Evolutionary conservation across 2,888 invertebrate species (phyloP), one percentile per base, ranked within the genome.

Genomic region (Phengaris alcon): DNA sequence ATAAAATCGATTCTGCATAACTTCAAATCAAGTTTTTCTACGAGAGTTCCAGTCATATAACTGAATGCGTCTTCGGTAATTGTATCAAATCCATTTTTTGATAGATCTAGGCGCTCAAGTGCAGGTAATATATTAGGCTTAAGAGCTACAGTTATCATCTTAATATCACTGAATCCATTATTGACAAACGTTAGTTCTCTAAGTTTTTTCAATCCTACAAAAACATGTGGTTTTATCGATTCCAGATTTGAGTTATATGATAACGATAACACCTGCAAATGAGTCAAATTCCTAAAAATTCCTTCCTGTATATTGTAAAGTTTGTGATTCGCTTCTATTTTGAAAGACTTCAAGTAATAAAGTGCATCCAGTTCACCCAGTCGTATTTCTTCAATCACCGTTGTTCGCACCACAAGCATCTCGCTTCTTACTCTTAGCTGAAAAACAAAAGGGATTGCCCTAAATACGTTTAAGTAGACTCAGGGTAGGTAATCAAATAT

Each of bases 241-340:
- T 82, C 85, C 3, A 95, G 84, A 9, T 89, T 86, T 2, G 89
- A 88, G 80, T 95, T 95, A 80, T 93, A 94, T 0, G 94, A 94
- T 80, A 95, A 93, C 0, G 94, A 94, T 12, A 95, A 82, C 74
- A 94, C 93, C 69, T 88, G 84, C 46, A 95, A 82, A n/a, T 87
- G 88, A 0, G 84, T 87, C 79, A 95, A 84, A 77, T 94, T 92
- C 44, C 84, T 82, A 80, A 95, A 95, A 0, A 87, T 81, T 10
- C 94, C 93, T 0, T 93, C 88, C 79, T 93, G 88, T 48, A 95
- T 88, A 74, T 85, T 83, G 13, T 80, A 86, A 13, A 95, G 84
- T 74, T 91, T 86, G 78, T 91, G 90, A 79, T 95, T 95, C 0
- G 94, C 94, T 83, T 95, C 95, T 76, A 95, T 90, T 79, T 93